phyloP scores from a whole-genome alignment of 2,888 invertebrate species.

The Luperina nickerlii region DNA sequence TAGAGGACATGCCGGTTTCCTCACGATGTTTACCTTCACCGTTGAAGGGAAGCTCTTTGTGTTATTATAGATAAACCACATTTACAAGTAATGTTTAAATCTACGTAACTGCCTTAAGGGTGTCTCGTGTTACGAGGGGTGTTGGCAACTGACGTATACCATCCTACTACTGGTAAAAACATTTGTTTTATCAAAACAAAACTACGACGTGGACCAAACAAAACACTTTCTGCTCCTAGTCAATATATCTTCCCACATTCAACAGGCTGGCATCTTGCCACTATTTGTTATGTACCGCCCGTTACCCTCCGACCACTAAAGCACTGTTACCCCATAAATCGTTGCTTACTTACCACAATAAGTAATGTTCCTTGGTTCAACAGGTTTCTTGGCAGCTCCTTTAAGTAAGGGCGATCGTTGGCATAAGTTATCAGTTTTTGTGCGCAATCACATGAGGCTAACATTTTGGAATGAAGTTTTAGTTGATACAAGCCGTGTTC shows the following conservation, averaged over 20 bases:
- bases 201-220: background rate
- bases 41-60: background rate
- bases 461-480: background rate
- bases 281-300: background rate
- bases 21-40: background rate
- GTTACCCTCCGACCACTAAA: background rate
- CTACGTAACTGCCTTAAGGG: background rate
- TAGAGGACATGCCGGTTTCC: background rate
- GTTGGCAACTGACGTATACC: background rate
- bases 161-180: background rate
- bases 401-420: too few relatives aligned
- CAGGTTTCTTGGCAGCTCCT: slow-evolving; percentile 33
- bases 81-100: too few relatives aligned
- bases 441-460: background rate
- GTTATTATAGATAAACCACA: background rate
- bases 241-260: background rate
- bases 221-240: background rate
- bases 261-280: slow-evolving; percentile 41
- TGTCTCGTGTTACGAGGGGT: background rate
- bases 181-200: background rate
- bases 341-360: slow-evolving; percentile 37
- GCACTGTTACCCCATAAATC: background rate
- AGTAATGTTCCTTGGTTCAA: slow-evolving; percentile 29
- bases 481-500: background rate
- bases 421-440: background rate